A percentile compares a stretch with the other conserved stretches of the same genome.
These are phyloP conservation scores for Tragelaphus eurycerus DNA, from an alignment of 2,797 vertebrate genomes.

Conservation along the genomic window DNA sequence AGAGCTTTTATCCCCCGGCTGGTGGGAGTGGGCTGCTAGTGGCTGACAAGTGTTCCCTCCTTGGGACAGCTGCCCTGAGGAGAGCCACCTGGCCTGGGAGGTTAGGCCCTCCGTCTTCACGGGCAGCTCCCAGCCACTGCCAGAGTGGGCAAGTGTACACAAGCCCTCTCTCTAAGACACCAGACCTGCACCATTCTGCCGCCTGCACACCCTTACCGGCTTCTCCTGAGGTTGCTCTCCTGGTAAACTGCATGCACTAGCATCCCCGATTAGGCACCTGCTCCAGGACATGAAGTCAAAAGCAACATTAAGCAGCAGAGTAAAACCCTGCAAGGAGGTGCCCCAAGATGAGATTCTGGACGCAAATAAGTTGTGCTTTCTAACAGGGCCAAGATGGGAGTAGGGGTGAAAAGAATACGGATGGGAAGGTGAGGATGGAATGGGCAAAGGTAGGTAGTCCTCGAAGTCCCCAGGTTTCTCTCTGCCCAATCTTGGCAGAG, in stretches of 20 bases:
- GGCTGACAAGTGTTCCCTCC: not conserved
- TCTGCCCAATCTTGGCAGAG: not conserved
- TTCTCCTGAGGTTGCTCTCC: not conserved
- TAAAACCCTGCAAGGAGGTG: not conserved
- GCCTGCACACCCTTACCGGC: not conserved
- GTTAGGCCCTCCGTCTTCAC: not conserved
- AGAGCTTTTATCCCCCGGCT: not conserved
- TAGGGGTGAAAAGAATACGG: not conserved
- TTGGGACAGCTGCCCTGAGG: not conserved
- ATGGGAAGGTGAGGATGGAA: not conserved
- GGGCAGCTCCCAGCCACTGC: not conserved
- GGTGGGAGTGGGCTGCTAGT: not conserved
- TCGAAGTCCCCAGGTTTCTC: not conserved
- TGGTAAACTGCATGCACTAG: not conserved
- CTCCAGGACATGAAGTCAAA: slow-evolving; percentile 5
- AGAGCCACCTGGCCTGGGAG: not conserved
- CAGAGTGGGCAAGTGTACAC: not conserved
- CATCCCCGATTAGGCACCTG: not conserved
- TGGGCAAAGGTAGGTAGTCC: not conserved
- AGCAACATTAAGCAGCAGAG: not conserved
- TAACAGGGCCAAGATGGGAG: not conserved
- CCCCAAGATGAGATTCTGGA: not conserved
- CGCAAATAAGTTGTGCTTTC: not conserved
- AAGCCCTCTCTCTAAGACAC: not conserved
- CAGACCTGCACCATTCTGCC: not conserved